phyloP scores from a whole-genome alignment of 2,888 invertebrate species.

The Gibbula magus region DNA sequence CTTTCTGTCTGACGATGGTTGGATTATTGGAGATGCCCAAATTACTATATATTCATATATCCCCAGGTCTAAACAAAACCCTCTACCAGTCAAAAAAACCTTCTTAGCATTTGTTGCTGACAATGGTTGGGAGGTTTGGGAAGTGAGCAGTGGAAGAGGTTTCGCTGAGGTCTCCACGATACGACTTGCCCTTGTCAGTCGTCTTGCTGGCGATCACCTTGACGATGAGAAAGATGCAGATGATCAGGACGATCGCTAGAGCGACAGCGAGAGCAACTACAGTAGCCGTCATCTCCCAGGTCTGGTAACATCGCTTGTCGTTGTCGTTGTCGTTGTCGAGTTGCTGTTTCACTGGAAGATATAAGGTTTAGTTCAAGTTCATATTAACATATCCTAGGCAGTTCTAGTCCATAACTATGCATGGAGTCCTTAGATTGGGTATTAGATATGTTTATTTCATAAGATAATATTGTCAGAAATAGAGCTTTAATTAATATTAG shows the following conservation, averaged over 20 bases:
- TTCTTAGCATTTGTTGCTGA: constrained; percentile 2
- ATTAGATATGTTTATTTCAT: too few species aligned
- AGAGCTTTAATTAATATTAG: too few species aligned
- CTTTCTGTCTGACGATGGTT: too few species aligned
- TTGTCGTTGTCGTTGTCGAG: neutral
- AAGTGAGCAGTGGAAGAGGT: neutral
- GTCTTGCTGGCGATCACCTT: neutral
- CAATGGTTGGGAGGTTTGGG: neutral
- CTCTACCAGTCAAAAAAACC: too few species aligned
- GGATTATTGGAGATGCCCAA: too few species aligned
- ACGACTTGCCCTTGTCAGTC: neutral
- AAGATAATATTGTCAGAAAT: too few species aligned
- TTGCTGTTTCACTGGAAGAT: neutral
- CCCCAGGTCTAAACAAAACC: too few species aligned
- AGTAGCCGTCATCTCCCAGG: constrained; percentile 11
- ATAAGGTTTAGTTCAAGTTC: too few species aligned
- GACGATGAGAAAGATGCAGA: neutral
- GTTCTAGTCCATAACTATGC: too few species aligned
- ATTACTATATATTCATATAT: too few species aligned
- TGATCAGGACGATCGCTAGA: neutral
- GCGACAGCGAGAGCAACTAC: constrained; percentile 3
- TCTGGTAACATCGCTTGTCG: neutral
- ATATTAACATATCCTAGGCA: too few species aligned
- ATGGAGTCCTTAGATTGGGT: too few species aligned
- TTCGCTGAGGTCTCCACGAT: neutral